phyloP scores from a whole-genome alignment of 2,797 vertebrate species.

The Phataginus tetradactyla region DNA sequence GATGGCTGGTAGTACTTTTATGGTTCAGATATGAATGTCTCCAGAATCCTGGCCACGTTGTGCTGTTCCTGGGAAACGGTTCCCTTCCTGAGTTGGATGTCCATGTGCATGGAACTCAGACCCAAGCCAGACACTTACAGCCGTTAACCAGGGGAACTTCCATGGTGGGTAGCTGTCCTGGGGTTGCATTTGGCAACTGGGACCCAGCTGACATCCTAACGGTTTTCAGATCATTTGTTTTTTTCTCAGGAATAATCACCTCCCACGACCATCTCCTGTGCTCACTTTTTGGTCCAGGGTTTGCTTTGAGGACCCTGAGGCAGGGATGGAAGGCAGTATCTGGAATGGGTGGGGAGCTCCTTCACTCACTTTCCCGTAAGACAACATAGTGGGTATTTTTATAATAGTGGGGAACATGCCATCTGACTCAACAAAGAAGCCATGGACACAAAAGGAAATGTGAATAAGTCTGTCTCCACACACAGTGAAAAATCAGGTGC shows the following conservation, averaged over 20 bases:
- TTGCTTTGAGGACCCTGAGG: background rate
- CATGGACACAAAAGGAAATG: background rate
- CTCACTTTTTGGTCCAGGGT: background rate
- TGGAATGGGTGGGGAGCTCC: too few relatives aligned
- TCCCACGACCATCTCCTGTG: background rate
- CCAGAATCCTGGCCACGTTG: conserved; percentile 11
- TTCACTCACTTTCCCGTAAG: background rate
- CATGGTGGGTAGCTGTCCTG: background rate
- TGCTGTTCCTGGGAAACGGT: conserved; percentile 34
- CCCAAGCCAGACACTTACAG: background rate
- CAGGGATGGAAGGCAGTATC: background rate
- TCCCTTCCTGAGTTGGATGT: conserved; percentile 6
- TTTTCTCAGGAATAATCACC: background rate
- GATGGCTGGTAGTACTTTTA: background rate
- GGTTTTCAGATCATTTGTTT: background rate
- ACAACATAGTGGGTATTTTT: background rate
- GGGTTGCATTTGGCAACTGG: conserved; percentile 53
- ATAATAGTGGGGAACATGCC: background rate
- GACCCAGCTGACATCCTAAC: background rate
- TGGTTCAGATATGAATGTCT: background rate
- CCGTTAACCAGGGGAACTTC: conserved; percentile 47
- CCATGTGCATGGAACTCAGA: background rate
- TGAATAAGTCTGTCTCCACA: background rate
- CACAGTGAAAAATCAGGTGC: background rate
- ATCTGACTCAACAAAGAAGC: background rate